Percentiles rank a stretch among this genome's conserved stretches.
phyloP scores from a whole-genome alignment of 2,113 vertebrate genomes.

The Tyrannus savana region DNA sequence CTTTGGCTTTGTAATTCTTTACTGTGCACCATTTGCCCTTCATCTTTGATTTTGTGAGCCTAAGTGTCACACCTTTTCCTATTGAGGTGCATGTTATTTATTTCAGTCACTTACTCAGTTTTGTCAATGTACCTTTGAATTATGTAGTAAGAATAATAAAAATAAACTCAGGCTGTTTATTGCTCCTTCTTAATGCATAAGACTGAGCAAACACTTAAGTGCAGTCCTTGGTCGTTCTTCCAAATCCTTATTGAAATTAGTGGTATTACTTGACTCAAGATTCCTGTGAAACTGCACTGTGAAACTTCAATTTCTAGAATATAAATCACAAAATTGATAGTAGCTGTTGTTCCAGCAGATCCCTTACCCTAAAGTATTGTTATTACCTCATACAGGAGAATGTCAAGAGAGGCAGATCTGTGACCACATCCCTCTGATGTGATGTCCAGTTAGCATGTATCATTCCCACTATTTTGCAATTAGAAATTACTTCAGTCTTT shows the following conservation, averaged over 20 bases:
- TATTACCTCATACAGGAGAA: neutral
- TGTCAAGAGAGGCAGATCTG: neutral
- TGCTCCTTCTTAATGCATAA: neutral
- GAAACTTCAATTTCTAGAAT: neutral
- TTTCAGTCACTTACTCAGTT: neutral
- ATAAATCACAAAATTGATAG: neutral
- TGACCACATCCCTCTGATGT: neutral
- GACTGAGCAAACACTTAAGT: fast-evolving
- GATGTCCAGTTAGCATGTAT: fast-evolving
- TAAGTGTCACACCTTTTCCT: neutral
- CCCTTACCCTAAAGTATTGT: neutral
- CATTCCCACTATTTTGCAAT: neutral
- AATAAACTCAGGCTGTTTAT: neutral
- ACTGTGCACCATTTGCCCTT: neutral
- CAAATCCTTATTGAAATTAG: neutral
- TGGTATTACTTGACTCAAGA: neutral
- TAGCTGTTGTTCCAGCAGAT: neutral
- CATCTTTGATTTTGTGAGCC: neutral
- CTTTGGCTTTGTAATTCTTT: neutral
- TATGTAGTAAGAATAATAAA: neutral
- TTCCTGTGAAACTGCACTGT: neutral
- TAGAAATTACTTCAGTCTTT: neutral
- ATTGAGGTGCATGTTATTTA: neutral
- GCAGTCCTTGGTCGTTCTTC: neutral
- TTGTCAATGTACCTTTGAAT: neutral